phyloP scores from a whole-genome alignment of 2,113 vertebrate genomes.

The Sterrhoptilus dennistouni region DNA sequence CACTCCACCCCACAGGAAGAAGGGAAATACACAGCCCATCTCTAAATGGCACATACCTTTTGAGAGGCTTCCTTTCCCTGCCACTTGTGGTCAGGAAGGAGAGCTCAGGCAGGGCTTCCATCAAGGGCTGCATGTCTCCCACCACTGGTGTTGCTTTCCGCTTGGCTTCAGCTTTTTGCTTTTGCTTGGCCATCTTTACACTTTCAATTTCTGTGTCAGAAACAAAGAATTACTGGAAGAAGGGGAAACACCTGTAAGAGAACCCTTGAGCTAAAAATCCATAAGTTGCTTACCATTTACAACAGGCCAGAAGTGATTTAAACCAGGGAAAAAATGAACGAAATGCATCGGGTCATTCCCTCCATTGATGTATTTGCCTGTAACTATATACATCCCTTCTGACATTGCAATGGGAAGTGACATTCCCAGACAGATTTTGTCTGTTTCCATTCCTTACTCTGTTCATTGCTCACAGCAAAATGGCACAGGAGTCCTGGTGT shows the following conservation, averaged over 20 bases:
- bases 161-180: slow-evolving; percentile 74
- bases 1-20: background rate
- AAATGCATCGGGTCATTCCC: background rate
- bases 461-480: background rate
- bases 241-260: background rate
- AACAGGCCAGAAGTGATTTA: background rate
- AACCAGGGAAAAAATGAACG: background rate
- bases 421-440: background rate
- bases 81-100: slow-evolving; percentile 68
- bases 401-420: background rate
- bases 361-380: background rate
- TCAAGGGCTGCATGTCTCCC: slow-evolving; percentile 86
- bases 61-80: slow-evolving; percentile 30
- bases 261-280: background rate
- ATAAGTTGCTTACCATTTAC: background rate
- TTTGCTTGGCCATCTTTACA: slow-evolving; percentile 80
- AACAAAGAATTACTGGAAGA: background rate
- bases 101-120: slow-evolving; percentile 88
- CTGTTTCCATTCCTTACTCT: background rate
- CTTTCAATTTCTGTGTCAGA: slow-evolving; percentile 83
- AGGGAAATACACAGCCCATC: background rate
- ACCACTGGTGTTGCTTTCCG: slow-evolving; percentile 83
- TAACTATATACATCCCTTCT: background rate
- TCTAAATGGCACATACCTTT: slow-evolving; percentile 48
- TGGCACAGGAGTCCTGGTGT: fast-evolving